These are phyloP conservation scores for Ceratosolen solmsi DNA, from an alignment of 1,140 invertebrate genomes.

Conservation along the genomic window DNA sequence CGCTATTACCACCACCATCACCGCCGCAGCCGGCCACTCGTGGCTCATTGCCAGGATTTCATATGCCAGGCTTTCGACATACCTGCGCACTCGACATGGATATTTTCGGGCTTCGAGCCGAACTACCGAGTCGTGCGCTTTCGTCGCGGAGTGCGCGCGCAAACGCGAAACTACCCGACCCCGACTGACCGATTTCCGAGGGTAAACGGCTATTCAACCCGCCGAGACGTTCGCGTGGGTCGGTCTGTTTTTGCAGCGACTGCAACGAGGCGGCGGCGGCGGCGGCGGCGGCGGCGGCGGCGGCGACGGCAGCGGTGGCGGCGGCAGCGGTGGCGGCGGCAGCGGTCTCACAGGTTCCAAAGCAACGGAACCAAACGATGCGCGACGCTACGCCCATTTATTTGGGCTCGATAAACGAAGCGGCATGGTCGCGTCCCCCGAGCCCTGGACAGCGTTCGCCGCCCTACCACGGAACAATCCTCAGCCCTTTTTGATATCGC, in stretches of 20 bases:
- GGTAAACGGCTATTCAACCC: background rate
- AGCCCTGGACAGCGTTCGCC: no score
- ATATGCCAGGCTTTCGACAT: constrained; percentile 65
- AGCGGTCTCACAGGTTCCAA: no score
- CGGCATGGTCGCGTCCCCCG: no score
- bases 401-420: background rate
- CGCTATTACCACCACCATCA: no score
- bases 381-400: no score
- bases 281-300: no score
- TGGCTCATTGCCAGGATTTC: constrained; percentile 61
- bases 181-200: constrained; percentile 29
- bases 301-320: no score
- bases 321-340: no score
- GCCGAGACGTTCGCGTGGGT: background rate
- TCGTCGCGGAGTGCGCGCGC: background rate
- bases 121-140: constrained; percentile 30
- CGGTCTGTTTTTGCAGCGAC: background rate
- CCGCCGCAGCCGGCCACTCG: background rate
- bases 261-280: background rate
- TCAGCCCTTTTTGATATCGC: no score
- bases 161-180: background rate
- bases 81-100: constrained; percentile 68
- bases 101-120: constrained; percentile 71
- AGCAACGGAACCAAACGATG: no score
- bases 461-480: background rate